Conservation (phyloP, 2,113 vertebrate species). For the Spea multiplicata region DNA sequence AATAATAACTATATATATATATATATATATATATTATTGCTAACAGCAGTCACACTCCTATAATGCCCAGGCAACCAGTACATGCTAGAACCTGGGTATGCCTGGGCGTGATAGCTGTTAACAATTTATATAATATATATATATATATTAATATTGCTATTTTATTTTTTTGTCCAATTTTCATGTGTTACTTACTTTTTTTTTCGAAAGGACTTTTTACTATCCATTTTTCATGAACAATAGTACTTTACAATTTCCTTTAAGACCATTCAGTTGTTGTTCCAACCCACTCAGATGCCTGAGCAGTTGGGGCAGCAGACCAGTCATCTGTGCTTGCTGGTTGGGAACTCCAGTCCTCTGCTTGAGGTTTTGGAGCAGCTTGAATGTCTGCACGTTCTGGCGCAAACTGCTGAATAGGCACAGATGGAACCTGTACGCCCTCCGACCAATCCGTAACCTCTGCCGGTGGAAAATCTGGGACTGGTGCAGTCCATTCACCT, state of each 20-base stretch:
- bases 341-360: slow-evolving; percentile 95
- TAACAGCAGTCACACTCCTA: no score
- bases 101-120: no score
- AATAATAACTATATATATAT: no score
- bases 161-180: no score
- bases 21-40: no score
- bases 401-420: slow-evolving; percentile 94
- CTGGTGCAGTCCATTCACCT: slow-evolving; percentile 91
- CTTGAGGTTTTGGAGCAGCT: slow-evolving; percentile 21
- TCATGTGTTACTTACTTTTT: no score
- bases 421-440: slow-evolving; percentile 91
- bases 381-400: slow-evolving; percentile 52
- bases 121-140: no score
- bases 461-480: slow-evolving; percentile 84
- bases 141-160: no score
- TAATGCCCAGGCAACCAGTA: no score
- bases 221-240: no score
- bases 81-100: no score
- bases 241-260: slow-evolving; percentile 24
- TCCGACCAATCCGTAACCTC: slow-evolving; percentile 97
- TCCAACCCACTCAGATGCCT: slow-evolving; percentile 93
- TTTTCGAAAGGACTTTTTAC: no score
- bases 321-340: slow-evolving; percentile 89
- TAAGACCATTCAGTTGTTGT: slow-evolving; percentile 88
- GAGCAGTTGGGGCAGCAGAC: slow-evolving; percentile 93